Evolutionary conservation across 1,140 invertebrate genomes (phyloP).

Genomic region (Halesus radiatus): DNA sequence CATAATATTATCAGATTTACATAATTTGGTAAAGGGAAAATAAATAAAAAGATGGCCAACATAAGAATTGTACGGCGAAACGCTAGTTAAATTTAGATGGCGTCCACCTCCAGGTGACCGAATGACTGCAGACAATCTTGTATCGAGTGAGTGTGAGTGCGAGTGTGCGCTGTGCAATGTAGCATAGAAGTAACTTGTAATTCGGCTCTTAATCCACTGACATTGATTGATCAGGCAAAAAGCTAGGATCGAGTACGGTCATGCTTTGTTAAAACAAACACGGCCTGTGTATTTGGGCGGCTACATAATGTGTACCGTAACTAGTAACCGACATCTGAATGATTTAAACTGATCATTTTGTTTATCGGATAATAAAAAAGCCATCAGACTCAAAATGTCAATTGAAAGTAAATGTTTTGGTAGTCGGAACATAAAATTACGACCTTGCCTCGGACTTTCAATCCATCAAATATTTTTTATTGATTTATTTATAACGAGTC

Average conservation of each 20-base stretch:
- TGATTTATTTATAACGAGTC: too few relatives aligned
- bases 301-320: background rate
- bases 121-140: background rate
- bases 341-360: slow-evolving; percentile 33
- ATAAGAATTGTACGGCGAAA: too few relatives aligned
- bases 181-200: background rate
- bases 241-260: slow-evolving; percentile 49
- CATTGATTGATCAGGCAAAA: slow-evolving; percentile 54
- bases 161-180: too few relatives aligned
- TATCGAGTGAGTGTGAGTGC: background rate
- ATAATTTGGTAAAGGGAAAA: too few relatives aligned
- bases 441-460: slow-evolving; percentile 10
- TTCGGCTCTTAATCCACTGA: slow-evolving; percentile 41
- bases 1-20: too few relatives aligned
- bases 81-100: too few relatives aligned
- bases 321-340: slow-evolving; percentile 34
- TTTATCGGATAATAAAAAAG: slow-evolving; percentile 31
- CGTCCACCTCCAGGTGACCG: too few relatives aligned
- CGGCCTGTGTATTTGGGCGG: slow-evolving; percentile 3
- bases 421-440: background rate
- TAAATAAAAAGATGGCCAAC: too few relatives aligned
- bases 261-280: slow-evolving; percentile 48
- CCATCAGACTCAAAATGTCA: slow-evolving; percentile 23
- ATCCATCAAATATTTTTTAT: slow-evolving; percentile 17
- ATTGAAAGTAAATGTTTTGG: slow-evolving; percentile 27